These are phyloP conservation scores for Drosophila flavopinicola DNA, from an alignment of 2,888 invertebrate species.

Conservation along the genomic window DNA sequence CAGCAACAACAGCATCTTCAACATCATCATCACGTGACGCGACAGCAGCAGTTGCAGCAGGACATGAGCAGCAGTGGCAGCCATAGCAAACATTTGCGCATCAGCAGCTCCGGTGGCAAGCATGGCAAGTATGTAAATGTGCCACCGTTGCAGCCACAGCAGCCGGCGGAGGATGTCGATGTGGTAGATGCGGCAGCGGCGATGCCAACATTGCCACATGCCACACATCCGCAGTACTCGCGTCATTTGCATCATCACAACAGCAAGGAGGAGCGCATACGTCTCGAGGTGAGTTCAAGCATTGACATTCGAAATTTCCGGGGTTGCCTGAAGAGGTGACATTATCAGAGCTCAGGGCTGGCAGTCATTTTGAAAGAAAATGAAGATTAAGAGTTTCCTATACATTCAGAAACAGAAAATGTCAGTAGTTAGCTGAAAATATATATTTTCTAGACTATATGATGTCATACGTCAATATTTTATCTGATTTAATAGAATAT, in stretches of 20 bases:
- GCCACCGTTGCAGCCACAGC: slow-evolving; percentile 32
- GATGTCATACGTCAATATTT: too few relatives aligned
- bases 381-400: too few relatives aligned
- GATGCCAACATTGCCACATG: slow-evolving; percentile 48
- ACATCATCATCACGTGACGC: slow-evolving; percentile 48
- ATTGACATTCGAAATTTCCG: slow-evolving; percentile 5
- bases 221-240: slow-evolving; percentile 50
- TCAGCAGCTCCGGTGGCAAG: slow-evolving; percentile 65
- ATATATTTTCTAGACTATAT: not conserved
- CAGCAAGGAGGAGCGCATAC: slow-evolving; percentile 81
- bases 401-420: too few relatives aligned
- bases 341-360: too few relatives aligned
- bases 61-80: slow-evolving; percentile 67
- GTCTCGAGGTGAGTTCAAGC: slow-evolving; percentile 82
- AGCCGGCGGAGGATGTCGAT: slow-evolving; percentile 52
- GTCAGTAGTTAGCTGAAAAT: not conserved
- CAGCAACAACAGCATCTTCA: slow-evolving; percentile 36
- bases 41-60: slow-evolving; percentile 56
- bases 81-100: slow-evolving; percentile 73
- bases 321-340: not conserved
- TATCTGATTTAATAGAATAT: not conserved
- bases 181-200: slow-evolving; percentile 62
- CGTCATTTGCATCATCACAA: slow-evolving; percentile 69
- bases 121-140: slow-evolving; percentile 69
- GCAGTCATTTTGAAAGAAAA: too few relatives aligned